A percentile compares a stretch with the other conserved stretches of the same genome.
These are phyloP conservation scores for Tenualosa thibaudeaui DNA, from an alignment of 2,797 vertebrate genomes.

Conservation along the genomic window DNA sequence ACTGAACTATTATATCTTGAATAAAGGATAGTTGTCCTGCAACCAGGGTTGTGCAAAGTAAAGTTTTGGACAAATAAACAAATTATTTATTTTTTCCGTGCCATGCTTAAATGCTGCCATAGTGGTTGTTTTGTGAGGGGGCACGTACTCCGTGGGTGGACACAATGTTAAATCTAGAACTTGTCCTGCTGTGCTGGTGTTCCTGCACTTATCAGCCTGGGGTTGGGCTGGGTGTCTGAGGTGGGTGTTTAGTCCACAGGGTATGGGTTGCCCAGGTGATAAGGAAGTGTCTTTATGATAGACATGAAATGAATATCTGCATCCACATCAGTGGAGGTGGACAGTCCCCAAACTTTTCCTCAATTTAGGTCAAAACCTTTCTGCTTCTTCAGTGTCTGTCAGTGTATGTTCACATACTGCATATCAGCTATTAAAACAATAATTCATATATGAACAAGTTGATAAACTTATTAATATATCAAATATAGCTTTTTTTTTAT, in stretches of 20 bases:
- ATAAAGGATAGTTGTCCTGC: background rate
- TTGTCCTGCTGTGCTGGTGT: background rate
- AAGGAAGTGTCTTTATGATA: slow-evolving; percentile 11
- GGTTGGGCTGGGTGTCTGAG: background rate
- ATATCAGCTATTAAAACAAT: background rate
- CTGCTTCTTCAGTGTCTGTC: background rate
- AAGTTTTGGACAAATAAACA: background rate
- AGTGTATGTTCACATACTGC: background rate
- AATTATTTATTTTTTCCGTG: background rate
- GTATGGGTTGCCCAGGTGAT: background rate
- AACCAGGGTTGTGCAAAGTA: background rate
- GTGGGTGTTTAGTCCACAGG: background rate
- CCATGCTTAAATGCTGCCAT: background rate
- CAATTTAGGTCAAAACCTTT: background rate
- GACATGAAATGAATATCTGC: background rate
- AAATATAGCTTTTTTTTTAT: no score
- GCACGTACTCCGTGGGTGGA: background rate
- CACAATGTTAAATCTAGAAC: background rate
- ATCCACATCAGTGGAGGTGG: background rate
- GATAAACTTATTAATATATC: no score
- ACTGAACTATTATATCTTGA: background rate
- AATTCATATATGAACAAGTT: background rate
- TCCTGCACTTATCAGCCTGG: background rate
- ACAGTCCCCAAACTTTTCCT: background rate
- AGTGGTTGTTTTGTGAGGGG: background rate